Evolutionary conservation across 2,797 vertebrate species (phyloP).

Genomic region (Anisognathus igniventris): DNA sequence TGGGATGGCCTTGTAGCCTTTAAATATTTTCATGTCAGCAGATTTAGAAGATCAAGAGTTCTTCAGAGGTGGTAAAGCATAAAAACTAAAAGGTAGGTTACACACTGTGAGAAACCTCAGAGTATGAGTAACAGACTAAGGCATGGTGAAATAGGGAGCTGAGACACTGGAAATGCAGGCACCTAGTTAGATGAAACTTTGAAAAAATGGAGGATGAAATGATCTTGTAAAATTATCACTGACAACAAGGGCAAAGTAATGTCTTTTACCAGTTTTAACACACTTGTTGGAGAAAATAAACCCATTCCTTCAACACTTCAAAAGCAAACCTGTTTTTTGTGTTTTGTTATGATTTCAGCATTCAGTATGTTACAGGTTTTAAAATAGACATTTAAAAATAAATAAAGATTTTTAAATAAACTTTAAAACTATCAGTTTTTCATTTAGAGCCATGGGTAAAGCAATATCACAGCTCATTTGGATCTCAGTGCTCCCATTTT

Average conservation of each 20-base stretch:
- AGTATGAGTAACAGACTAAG: not conserved
- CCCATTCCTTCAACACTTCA: not conserved
- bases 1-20: accelerated
- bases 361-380: not conserved
- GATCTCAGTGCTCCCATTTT: not conserved
- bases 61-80: not conserved
- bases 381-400: not conserved
- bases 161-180: not conserved
- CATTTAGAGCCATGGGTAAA: not conserved
- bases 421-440: not conserved
- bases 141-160: not conserved
- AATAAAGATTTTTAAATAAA: not conserved
- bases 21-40: not conserved
- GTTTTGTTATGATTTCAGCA: not conserved
- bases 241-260: not conserved
- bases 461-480: not conserved
- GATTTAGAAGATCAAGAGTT: not conserved
- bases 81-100: not conserved
- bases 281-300: not conserved
- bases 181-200: not conserved
- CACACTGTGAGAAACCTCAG: not conserved
- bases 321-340: not conserved
- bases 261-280: not conserved
- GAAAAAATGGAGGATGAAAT: not conserved
- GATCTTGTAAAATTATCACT: not conserved